Evolutionary conservation across 2,113 vertebrate genomes (phyloP), one percentile per base, ranked within the genome.

Genomic region (Symphodus melops): DNA sequence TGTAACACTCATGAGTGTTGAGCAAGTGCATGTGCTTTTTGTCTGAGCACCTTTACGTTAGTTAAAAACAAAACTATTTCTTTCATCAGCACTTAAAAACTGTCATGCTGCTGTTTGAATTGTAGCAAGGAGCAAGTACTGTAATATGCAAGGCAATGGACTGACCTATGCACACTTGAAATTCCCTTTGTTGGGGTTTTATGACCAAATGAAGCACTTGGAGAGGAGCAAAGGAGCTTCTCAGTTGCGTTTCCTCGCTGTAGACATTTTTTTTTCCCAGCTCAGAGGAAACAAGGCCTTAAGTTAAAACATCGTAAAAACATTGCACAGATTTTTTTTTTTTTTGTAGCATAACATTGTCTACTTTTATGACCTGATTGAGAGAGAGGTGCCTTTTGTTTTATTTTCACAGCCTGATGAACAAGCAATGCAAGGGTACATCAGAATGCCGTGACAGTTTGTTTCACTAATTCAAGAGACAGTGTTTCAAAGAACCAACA

Each of bases 131-230:
- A 48, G 44, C 23, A n/a, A 23, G 5, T 41, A 41, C 33, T 5
- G 28, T 33, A 57, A 14, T 72, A 69, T 79, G 67, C 28, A 72
- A 61, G 48, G 44, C 56, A 17, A 39, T 16, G 0, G 8, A 6
- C 41, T 51, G 23, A 69, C 55, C 64, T 74, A 51, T 63, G 67
- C 55, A 75, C 57, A 72, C 23, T 42, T 57, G 17, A 53, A 57
- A 28, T 21, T n/a, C 2, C 55, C 46, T 25, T 33, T 4, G 4
- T 20, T 33, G 36, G 17, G 9, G 17, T 56, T n/a, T 61, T 13
- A n/a, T 16, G 10, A 62, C 41, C 54, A 62, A 70, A 66, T 17
- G 0, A 56, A 28, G 4, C 42, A 33, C 28, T 21, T 10, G 4
- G 52, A 63, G 16, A 41, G 10, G 65, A n/a, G 21, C 37, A 55